Evolutionary conservation across 2,113 vertebrate genomes (phyloP), one percentile per base, ranked within the genome.

Genomic region (Boleophthalmus pectinirostris): DNA sequence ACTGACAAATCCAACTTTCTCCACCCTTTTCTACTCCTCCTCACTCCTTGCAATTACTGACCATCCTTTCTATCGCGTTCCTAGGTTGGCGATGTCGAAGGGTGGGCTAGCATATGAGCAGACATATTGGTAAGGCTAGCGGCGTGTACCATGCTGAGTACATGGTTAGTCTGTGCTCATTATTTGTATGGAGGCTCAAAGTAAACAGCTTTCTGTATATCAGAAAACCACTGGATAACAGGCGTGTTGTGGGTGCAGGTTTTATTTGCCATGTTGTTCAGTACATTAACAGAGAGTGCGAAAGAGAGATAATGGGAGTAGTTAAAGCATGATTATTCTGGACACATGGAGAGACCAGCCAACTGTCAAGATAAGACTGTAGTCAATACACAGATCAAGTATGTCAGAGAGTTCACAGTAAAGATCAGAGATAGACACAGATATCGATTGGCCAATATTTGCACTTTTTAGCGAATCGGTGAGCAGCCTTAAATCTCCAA

Each of bases 151-250:
- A 73, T 66, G 75, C 85, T 80, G 80, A 86, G 83, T 76, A 84
- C 82, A 83, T 75, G 87, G 81, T 69, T 47, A 64, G 71, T 69
- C 71, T 75, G 72, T 45, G 78, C 83, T 87, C 82, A 85, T 90
- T 89, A 86, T 47, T 54, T 82, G 65, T 69, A 81, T 68, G 12
- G 14, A 35, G 68, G 83, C 71, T 84, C 82, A 70, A 72, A 76
- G 73, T 65, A 72, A 83, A 69, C 57, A 67, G 84, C 76, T 81
- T 83, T 86, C 73, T 87, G 81, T 78, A 80, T 68, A 73, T 76
- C 75, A 73, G 79, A 77, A 80, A 73, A 76, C 68, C 16, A 80
- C 64, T 66, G 23, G 72, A 79, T 73, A 85, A 80, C 76, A 81
- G 76, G 66, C 81, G 18, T 73, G 64, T 70, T 47, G 79, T 68